Evolutionary conservation across 2,797 vertebrate species (phyloP).

Genomic region (Coregonus suidteri): DNA sequence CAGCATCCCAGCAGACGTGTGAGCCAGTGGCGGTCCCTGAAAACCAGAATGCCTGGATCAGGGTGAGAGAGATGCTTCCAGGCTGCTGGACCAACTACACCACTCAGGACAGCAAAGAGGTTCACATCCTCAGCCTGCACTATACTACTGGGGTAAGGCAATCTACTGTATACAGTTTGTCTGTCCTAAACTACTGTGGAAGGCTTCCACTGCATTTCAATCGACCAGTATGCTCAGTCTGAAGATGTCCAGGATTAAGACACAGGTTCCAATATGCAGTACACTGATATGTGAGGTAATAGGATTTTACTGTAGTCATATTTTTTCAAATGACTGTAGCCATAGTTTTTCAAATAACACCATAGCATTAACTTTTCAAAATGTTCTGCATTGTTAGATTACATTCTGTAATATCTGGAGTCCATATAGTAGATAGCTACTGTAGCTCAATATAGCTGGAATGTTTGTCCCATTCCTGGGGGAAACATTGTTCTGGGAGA

Average conservation of each 20-base stretch:
- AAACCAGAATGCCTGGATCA: conserved; percentile 41
- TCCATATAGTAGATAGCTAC: not conserved
- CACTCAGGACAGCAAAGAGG: conserved; percentile 52
- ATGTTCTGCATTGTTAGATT: not conserved
- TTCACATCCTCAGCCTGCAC: conserved; percentile 74
- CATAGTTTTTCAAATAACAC: not conserved
- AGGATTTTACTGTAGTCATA: too few species aligned
- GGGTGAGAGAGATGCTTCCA: conserved; percentile 44
- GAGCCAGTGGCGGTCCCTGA: conserved; percentile 16
- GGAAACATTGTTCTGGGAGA: conserved; percentile 6
- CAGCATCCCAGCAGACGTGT: conserved; percentile 69
- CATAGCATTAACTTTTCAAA: not conserved
- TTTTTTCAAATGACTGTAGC: not conserved
- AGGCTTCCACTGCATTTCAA: not conserved
- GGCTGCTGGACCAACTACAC: conserved; percentile 74
- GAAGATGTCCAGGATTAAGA: not conserved
- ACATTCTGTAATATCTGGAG: not conserved
- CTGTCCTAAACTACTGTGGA: not conserved
- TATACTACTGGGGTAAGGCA: conserved; percentile 42
- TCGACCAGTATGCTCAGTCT: not conserved
- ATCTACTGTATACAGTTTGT: not conserved
- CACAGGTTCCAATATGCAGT: not conserved
- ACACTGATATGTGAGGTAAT: too few species aligned
- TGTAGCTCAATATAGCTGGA: not conserved
- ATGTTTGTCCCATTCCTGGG: conserved; percentile 18